phyloP scores from a whole-genome alignment of 37 sponge, comb jelly and placozoan genomes.

The Halisarca cf. caerulea region DNA sequence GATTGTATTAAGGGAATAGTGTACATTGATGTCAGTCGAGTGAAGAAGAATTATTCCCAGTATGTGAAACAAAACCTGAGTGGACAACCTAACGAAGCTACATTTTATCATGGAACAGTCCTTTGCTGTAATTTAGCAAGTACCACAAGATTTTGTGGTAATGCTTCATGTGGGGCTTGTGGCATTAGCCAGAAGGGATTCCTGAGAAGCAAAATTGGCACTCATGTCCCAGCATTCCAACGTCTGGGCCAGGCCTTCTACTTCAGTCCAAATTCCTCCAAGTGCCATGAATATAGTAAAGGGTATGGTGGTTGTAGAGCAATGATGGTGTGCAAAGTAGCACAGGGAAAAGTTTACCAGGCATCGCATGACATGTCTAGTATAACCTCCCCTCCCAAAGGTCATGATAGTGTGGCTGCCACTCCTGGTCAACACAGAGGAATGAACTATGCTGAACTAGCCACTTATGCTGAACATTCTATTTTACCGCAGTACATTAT shows the following conservation, averaged over 20 bases:
- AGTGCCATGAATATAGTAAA: constrained; percentile 83
- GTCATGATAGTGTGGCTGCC: constrained; percentile 60
- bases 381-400: constrained; percentile 28
- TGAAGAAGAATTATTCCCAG: background rate
- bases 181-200: constrained; percentile 39
- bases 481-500: constrained; percentile 53
- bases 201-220: background rate
- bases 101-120: background rate
- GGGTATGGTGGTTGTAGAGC: constrained; percentile 35
- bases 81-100: background rate
- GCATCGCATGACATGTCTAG: constrained; percentile 6
- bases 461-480: constrained; percentile 42
- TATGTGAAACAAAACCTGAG: background rate
- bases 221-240: constrained; percentile 58
- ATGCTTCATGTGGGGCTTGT: constrained; percentile 41
- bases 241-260: constrained; percentile 76
- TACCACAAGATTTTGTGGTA: background rate
- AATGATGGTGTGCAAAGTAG: background rate
- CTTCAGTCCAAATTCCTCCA: constrained; percentile 78
- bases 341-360: background rate
- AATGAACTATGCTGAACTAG: constrained; percentile 66
- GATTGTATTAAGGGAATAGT: background rate
- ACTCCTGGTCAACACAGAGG: background rate
- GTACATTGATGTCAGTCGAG: background rate
- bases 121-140: background rate